Percentiles rank a stretch among this genome's conserved stretches.
Evolutionary conservation across 2,113 vertebrate species (phyloP).

Genomic region (Pholis gunnellus): DNA sequence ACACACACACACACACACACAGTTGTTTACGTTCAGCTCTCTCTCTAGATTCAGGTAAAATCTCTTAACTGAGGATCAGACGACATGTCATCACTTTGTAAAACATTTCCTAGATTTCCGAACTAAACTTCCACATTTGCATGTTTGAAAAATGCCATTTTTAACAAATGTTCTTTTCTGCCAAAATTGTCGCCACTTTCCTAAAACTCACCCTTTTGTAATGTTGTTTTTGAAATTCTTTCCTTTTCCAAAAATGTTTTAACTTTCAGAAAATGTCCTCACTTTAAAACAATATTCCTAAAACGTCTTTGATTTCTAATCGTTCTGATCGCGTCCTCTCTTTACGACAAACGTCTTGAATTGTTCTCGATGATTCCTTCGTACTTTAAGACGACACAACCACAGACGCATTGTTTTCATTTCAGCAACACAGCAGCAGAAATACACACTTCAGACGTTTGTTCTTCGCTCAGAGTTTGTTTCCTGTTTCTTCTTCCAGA

Average conservation of each 20-base stretch:
- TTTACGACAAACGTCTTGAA: not conserved
- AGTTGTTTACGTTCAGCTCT: too few species aligned
- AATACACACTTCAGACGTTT: not conserved
- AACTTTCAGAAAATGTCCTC: not conserved
- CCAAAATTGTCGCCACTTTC: not conserved
- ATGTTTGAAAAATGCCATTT: not conserved
- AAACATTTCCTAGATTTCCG: too few species aligned
- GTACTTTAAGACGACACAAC: not conserved
- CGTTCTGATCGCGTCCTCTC: not conserved
- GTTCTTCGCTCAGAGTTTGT: not conserved
- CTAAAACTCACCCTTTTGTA: not conserved
- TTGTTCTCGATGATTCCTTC: too few species aligned
- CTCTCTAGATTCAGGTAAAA: too few species aligned
- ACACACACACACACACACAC: not conserved
- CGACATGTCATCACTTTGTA: too few species aligned
- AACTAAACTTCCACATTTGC: too few species aligned
- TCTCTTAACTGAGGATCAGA: too few species aligned
- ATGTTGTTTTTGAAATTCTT: too few species aligned
- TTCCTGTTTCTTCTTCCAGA: conserved; percentile 75
- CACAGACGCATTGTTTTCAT: not conserved
- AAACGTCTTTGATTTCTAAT: not conserved
- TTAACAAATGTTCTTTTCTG: not conserved
- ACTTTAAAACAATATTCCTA: not conserved
- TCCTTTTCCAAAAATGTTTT: not conserved
- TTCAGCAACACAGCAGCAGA: not conserved